phyloP scores from a whole-genome alignment of 2,113 vertebrate genomes.

The Mirounga angustirostris region DNA sequence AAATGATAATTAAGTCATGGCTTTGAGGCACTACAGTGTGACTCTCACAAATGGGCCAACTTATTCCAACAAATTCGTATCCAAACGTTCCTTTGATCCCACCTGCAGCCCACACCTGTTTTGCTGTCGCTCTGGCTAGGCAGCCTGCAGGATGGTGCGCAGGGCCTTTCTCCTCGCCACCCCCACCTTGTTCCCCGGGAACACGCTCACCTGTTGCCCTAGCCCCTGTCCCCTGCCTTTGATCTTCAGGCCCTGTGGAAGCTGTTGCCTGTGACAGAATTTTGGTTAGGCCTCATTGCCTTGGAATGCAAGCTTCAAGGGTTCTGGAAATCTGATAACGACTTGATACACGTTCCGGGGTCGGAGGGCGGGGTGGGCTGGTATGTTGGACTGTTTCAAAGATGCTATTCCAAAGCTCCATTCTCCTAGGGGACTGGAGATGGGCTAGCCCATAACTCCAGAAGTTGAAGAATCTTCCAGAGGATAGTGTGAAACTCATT shows the following conservation, averaged over 20 bases:
- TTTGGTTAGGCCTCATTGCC: slow-evolving; percentile 35
- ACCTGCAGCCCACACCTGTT: slow-evolving; percentile 71
- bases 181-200: neutral
- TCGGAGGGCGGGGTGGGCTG: neutral
- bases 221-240: slow-evolving; percentile 51
- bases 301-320: slow-evolving; percentile 74
- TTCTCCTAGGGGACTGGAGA: neutral
- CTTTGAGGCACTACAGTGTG: slow-evolving; percentile 65
- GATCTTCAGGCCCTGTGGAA: slow-evolving; percentile 63
- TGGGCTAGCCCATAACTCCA: neutral
- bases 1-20: slow-evolving; percentile 69
- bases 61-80: slow-evolving; percentile 31
- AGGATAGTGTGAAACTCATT: neutral
- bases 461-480: neutral
- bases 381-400: slow-evolving; percentile 5
- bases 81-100: slow-evolving; percentile 73
- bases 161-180: neutral
- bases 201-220: slow-evolving; percentile 2
- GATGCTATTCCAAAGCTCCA: neutral
- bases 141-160: neutral
- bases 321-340: slow-evolving; percentile 65
- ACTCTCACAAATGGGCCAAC: slow-evolving; percentile 73
- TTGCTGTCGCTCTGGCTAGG: neutral
- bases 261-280: slow-evolving; percentile 21
- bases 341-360: neutral